Base-by-base conservation (phyloP, 1,140 invertebrate species). In the Zaprionus davidi region DNA sequence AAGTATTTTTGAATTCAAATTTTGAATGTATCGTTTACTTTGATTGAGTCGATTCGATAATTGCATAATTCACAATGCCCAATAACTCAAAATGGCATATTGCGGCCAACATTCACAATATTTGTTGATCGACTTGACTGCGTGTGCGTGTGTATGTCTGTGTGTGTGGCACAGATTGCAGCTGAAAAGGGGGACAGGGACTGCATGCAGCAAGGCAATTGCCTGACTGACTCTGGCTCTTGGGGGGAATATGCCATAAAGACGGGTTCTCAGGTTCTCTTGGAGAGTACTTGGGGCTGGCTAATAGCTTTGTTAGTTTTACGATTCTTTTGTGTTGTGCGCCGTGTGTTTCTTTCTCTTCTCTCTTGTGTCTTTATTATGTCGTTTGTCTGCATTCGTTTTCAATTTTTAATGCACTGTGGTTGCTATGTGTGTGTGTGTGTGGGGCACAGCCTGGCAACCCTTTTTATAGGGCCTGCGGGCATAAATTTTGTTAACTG, bases 281-380 rank as follows among this genome's bases (percentile, higher is more conserved):
- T 6, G 6, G 15, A n/a, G 26, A 7, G 34, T 58, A 72, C 74
- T 68, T 69, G 71, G 46, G 68, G 68, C 66, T 73, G 77, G 76
- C 64, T 86, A 86, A 86, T 86, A 79, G 82, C 71, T 79, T 81
- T 76, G 76, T 82, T 83, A 82, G 81, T 66, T 82, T 83, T 83
- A 83, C 79, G 69, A 81, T 78, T 65, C 62, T 60, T 49, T 62
- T 56, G 9, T 57, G 49, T 26, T 12, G 3, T 38, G 41, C 17
- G 15, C 53, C 44, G 57, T 56, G 57, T 70, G 28, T 58, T 70
- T 46, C 41, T 17, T 46, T 46, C 41, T 17, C 15, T 34, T 34
- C 31, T 34, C 31, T 34, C 20, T 64, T 69, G 65, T 62, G 65
- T 71, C 70, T 71, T 71, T 71, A 71, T 71, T 71, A 71, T 71